Evolutionary conservation across 2,113 vertebrate species (phyloP), one percentile per base, ranked within the genome.

Genomic region (Meleagris gallopavo): DNA sequence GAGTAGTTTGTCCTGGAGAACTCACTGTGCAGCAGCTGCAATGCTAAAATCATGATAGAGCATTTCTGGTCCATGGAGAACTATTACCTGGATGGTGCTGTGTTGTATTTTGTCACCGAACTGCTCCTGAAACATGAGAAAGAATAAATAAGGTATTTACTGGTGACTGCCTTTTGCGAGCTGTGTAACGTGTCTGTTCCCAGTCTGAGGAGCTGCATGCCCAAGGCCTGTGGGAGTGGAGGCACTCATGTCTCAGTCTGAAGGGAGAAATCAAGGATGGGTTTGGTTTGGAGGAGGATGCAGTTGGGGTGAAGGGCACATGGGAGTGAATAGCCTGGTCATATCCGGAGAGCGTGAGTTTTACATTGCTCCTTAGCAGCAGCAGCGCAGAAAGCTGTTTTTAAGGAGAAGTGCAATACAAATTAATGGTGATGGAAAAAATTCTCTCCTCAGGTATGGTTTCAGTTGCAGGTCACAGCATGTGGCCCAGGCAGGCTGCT

Each of bases 1-100:
- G 24, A 30, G 69, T 84, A 20, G 15, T 54, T 74, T 85, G 16
- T 60, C 85, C 58, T 52, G 11, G 46, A 75, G 24, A 75, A 12
- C 34, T 54, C 72, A 17, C 38, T 67, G 40, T 30, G 36, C 30
- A 78, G 38, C 10, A 60, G 20, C 46, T 71, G 11, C 2, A 13
- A 30, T 17, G 52, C 52, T 29, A 1, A 11, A 25, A 34, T 46
- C 58, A 24, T 0, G 0, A 38, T 8, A 24, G 36, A 11, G 22
- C 13, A 25, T 40, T 86, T 36, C 36, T 86, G 50, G 27, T 54
- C 62, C 60, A n/a, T 54, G 7, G 34, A 43, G 4, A 87, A 11
- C 17, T 5, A 13, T 41, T 48, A 27, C 52, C 36, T 58, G 14
- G 9, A 12, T 36, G 24, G 18, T 55, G 34, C 36, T 38, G 54